Base-by-base conservation (phyloP, 2,113 vertebrate genomes). In the Hydrolagus affinis region DNA sequence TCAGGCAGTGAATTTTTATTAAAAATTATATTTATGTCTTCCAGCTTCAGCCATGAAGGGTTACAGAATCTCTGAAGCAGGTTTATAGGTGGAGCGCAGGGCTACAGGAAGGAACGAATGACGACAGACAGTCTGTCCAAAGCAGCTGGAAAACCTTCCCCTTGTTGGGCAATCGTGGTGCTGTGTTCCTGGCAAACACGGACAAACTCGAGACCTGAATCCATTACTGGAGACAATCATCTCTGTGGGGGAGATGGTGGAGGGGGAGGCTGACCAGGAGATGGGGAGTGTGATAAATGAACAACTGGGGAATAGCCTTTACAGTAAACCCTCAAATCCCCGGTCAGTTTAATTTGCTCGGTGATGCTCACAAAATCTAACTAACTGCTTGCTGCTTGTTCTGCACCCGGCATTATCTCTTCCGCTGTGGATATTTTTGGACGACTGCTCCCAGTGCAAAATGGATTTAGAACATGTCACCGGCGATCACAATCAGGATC, bases 401-500 rank as follows among this genome's bases (percentile, higher is more conserved):
- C 66, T 28, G 21, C 19, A 0, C 14, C 19, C 2, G 44, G 25
- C n/a, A 23, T 78, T 62, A 77, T 60, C 75, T 62, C 77, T 25
- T 80, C 28, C 59, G 21, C 66, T 14, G 15, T 4, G 8, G 60
- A 66, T 83, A 83, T 83, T 83, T 83, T 83, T 83, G 25, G 25
- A 64, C 17, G 25, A 66, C 62, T 32, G 66, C 8, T 28, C 17
- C 25, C 25, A 66, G 66, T 66, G 66, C 14, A 15, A 68, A 83
- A 83, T 32, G 66, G 60, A 83, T 83, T 83, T 83, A 83, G 78
- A 83, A 83, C 78, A 83, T 66, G 78, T 83, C 78, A 28, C 78
- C 78, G 30, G 23, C 25, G 25, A 64, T 83, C 60, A 83, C 62
- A 83, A 83, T 66, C 78, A 66, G 62, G 62, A 83, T 83, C 32